phyloP scores from a whole-genome alignment of 2,888 invertebrate genomes.

The Leptopilina myrica region DNA sequence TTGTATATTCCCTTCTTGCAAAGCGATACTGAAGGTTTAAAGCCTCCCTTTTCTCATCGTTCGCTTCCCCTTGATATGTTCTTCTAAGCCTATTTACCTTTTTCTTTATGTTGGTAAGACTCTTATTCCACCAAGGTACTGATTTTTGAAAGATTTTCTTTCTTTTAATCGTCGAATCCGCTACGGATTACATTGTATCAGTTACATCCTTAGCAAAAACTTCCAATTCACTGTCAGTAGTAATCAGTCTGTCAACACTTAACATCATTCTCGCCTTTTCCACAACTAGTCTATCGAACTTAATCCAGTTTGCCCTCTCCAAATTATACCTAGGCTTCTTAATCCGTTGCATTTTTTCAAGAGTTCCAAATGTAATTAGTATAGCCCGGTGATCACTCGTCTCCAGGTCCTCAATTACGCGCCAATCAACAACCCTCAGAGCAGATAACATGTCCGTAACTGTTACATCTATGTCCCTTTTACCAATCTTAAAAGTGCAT shows the following conservation, averaged over 20 bases:
- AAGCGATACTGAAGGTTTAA: background rate
- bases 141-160: background rate
- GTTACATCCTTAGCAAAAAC: background rate
- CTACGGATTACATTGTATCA: background rate
- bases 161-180: no score
- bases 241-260: background rate
- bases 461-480: conserved; percentile 1
- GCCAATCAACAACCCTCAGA: background rate
- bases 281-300: no score
- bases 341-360: background rate
- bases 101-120: no score
- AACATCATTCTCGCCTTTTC: background rate
- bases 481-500: background rate
- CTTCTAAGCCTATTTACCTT: no score
- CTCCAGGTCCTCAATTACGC: background rate
- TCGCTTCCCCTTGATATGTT: background rate
- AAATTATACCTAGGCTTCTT: background rate
- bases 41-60: background rate
- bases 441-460: background rate
- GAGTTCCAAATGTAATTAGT: background rate
- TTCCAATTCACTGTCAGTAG: background rate
- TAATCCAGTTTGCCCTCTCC: background rate
- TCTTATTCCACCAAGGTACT: no score
- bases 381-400: background rate
- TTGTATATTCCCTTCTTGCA: background rate